Percentiles rank a stretch among this genome's conserved stretches.
Evolutionary conservation across 2,888 invertebrate genomes (phyloP).

Genomic region (Dioctria linearis): DNA sequence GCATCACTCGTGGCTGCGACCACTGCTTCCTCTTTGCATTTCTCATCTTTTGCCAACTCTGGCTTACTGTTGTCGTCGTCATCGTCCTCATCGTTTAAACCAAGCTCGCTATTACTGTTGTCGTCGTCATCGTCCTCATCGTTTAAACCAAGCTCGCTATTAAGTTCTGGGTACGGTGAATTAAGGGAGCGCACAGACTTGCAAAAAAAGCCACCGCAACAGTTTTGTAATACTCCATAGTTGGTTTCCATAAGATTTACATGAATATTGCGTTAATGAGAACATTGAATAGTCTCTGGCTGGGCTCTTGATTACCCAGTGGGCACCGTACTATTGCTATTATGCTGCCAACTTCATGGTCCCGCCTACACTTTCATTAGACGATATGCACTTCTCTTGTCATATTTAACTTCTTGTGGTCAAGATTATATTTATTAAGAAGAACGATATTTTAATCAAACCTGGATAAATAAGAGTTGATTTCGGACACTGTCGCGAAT

Average conservation of each 20-base stretch:
- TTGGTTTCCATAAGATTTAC: conserved; percentile 38
- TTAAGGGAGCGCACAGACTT: conserved; percentile 13
- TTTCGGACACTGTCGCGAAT: too few species aligned
- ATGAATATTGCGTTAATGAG: conserved; percentile 50
- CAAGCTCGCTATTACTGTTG: not conserved
- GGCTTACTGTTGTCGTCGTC: not conserved
- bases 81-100: not conserved
- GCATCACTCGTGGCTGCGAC: conserved; percentile 15
- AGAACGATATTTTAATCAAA: conserved; percentile 30
- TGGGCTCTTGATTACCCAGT: conserved; percentile 41
- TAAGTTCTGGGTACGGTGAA: not conserved
- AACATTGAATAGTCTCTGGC: conserved; percentile 33
- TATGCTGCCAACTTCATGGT: conserved; percentile 12
- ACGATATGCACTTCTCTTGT: conserved; percentile 6
- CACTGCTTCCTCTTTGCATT: conserved; percentile 47
- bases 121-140: not conserved
- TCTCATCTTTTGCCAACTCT: conserved; percentile 44
- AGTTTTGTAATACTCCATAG: conserved; percentile 19
- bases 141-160: not conserved
- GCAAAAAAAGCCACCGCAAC: conserved; percentile 20
- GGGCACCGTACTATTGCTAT: conserved; percentile 25
- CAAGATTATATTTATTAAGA: conserved; percentile 15
- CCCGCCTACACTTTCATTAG: conserved; percentile 49
- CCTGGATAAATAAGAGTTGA: not conserved
- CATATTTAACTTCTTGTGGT: conserved; percentile 14